Conservation (phyloP, 2,888 invertebrate species). For the Linyphia triangularis region DNA sequence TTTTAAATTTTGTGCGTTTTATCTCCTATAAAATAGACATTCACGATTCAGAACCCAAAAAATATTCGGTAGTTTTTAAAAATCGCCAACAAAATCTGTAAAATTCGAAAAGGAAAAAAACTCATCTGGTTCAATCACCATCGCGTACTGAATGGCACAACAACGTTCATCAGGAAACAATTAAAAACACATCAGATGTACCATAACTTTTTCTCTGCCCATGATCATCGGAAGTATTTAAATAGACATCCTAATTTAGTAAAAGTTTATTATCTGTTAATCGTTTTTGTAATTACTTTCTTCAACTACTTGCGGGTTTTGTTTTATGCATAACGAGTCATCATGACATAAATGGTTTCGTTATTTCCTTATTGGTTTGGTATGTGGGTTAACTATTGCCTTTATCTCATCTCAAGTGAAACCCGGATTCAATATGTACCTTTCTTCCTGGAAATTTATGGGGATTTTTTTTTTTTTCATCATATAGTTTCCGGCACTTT, state of each 20-base stretch:
- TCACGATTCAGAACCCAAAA: too few species aligned
- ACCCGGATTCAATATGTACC: conserved; percentile 5
- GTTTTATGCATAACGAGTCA: conserved; percentile 1
- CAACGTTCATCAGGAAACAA: too few species aligned
- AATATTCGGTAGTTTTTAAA: too few species aligned
- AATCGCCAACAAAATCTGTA: too few species aligned
- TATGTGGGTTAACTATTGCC: conserved; percentile 11
- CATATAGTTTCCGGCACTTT: conserved; percentile 4
- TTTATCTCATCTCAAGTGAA: neutral
- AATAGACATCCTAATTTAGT: neutral
- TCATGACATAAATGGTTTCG: neutral
- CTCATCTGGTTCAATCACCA: too few species aligned
- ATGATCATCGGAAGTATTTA: neutral
- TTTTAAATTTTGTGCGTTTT: too few species aligned
- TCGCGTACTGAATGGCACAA: too few species aligned
- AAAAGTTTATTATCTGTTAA: neutral
- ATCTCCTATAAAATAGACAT: too few species aligned
- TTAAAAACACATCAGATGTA: too few species aligned
- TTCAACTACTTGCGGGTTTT: neutral
- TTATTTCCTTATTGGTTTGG: neutral
- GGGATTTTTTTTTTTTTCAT: neutral
- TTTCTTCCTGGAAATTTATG: neutral
- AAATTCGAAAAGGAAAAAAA: too few species aligned
- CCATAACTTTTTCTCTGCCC: too few species aligned
- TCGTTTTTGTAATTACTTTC: neutral